Percentiles rank a stretch among this genome's conserved stretches.
Conservation (phyloP, 2,888 invertebrate genomes). For the Gymnocheta viridis region DNA sequence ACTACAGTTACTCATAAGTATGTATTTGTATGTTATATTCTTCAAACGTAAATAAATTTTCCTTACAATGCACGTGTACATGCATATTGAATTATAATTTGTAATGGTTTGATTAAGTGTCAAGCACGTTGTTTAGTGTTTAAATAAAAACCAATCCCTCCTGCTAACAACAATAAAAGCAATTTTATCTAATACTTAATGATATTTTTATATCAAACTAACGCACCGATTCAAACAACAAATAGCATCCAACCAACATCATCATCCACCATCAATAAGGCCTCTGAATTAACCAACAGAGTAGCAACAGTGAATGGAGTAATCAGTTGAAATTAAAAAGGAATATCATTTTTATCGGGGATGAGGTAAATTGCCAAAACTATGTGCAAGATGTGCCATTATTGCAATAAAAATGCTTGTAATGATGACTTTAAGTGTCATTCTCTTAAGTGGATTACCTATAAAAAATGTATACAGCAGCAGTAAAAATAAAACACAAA, state of each 20-base stretch:
- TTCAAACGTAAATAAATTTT: neutral
- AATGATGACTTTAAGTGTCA: slow-evolving; percentile 82
- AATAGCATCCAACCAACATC: neutral
- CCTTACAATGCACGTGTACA: neutral
- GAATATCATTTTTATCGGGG: slow-evolving; percentile 71
- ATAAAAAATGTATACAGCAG: slow-evolving; percentile 80
- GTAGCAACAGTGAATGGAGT: slow-evolving; percentile 22
- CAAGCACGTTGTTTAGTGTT: slow-evolving; percentile 43
- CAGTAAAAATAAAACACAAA: slow-evolving; percentile 49
- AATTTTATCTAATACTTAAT: slow-evolving; percentile 48
- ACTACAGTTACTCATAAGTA: too few species aligned
- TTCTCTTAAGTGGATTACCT: slow-evolving; percentile 82
- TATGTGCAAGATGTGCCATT: slow-evolving; percentile 82
- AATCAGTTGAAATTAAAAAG: slow-evolving; percentile 39
- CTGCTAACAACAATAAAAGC: slow-evolving; percentile 17
- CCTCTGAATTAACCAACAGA: slow-evolving; percentile 23
- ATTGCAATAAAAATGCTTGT: slow-evolving; percentile 82
- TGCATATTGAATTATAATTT: slow-evolving; percentile 59
- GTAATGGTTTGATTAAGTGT: slow-evolving; percentile 67
- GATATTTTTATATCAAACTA: slow-evolving; percentile 38
- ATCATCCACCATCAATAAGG: slow-evolving; percentile 26
- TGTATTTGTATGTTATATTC: neutral
- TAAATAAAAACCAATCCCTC: slow-evolving; percentile 30
- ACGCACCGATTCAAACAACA: slow-evolving; percentile 34
- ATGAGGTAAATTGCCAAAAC: slow-evolving; percentile 81